These are phyloP conservation scores for Hyles vespertilio DNA, from an alignment of 1,140 invertebrate genomes.

Conservation along the genomic window DNA sequence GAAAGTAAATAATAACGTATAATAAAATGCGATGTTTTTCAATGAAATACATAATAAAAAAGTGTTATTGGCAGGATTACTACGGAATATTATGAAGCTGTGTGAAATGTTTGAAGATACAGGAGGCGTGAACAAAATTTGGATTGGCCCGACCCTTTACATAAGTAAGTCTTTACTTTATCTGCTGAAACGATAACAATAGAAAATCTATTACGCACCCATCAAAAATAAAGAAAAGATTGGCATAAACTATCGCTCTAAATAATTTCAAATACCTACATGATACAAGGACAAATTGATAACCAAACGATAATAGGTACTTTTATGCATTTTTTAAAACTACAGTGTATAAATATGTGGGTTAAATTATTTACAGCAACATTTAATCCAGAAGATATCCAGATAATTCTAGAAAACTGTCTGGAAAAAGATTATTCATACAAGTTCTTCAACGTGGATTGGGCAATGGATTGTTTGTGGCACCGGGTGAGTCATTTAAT, in stretches of 20 bases:
- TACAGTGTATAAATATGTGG: too few species aligned
- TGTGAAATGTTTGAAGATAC: conserved; percentile 21
- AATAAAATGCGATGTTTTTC: too few species aligned
- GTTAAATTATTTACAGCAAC: conserved; percentile 41
- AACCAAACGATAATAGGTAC: too few species aligned
- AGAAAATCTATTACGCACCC: too few species aligned
- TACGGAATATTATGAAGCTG: conserved; percentile 38
- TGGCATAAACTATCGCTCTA: neutral
- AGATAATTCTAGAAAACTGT: conserved; percentile 60
- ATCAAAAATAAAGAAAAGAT: too few species aligned
- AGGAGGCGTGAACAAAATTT: conserved; percentile 33
- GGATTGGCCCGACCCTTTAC: conserved; percentile 49
- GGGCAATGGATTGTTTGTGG: conserved; percentile 84
- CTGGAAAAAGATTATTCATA: conserved; percentile 85
- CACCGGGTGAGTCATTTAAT: conserved; percentile 68
- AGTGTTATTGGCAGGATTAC: conserved; percentile 31
- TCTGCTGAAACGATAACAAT: neutral
- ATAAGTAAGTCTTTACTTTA: conserved; percentile 26
- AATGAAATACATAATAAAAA: too few species aligned
- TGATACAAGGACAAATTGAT: too few species aligned
- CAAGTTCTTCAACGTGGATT: conserved; percentile 81
- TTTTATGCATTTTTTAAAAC: too few species aligned
- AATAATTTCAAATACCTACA: too few species aligned
- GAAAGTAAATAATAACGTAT: conserved; percentile 34
- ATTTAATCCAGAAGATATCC: conserved; percentile 67